A percentile compares a stretch with the other conserved stretches of the same genome.
These are phyloP conservation scores for Leptonema lineaticorne DNA, from an alignment of 1,140 invertebrate species.

Conservation along the genomic window DNA sequence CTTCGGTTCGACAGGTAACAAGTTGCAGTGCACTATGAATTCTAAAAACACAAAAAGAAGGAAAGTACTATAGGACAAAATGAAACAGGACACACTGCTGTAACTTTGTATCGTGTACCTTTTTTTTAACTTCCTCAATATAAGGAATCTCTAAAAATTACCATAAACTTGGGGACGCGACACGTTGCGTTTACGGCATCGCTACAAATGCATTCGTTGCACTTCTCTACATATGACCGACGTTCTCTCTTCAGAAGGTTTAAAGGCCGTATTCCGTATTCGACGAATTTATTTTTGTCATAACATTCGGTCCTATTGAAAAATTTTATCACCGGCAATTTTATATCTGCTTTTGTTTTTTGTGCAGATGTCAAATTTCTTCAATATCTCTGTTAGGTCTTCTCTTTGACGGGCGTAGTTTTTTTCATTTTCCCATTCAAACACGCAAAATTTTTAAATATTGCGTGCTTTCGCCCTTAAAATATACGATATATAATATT, in stretches of 20 bases:
- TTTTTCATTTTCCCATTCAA: too few species aligned
- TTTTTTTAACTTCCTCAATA: neutral
- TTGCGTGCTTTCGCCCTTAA: too few species aligned
- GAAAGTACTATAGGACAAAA: neutral
- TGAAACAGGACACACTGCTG: neutral
- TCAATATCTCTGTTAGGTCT: too few species aligned
- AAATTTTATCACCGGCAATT: slow-evolving; percentile 1
- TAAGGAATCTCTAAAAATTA: neutral
- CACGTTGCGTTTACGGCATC: slow-evolving; percentile 3
- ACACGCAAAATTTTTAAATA: too few species aligned
- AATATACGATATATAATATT: too few species aligned
- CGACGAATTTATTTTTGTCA: neutral
- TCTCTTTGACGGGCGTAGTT: too few species aligned
- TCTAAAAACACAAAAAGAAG: neutral
- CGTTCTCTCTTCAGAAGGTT: neutral
- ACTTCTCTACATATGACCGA: too few species aligned
- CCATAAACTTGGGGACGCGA: slow-evolving; percentile 6
- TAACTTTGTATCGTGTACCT: neutral
- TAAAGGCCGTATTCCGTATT: neutral
- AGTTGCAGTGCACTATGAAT: too few species aligned
- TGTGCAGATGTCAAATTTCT: too few species aligned
- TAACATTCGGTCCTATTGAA: neutral
- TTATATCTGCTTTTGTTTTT: neutral
- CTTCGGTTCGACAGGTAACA: too few species aligned
- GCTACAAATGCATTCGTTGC: neutral